Conservation (phyloP, 2,113 vertebrate genomes). For the Camelus bactrianus region DNA sequence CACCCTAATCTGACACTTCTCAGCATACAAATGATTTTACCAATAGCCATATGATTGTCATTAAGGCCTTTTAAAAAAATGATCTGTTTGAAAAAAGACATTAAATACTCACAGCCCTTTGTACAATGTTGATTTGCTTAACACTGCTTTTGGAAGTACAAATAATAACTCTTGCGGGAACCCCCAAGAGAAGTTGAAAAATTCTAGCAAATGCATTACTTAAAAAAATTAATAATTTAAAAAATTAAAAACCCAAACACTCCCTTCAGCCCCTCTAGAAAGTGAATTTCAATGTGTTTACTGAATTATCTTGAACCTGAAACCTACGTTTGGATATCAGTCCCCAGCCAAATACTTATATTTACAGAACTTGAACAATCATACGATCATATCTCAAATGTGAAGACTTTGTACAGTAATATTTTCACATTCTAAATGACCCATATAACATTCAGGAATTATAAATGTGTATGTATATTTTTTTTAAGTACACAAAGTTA, state of each 20-base stretch:
- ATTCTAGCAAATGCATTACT: slow-evolving; percentile 41
- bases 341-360: slow-evolving; percentile 41
- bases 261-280: slow-evolving; percentile 47
- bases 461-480: not conserved
- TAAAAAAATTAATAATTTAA: not conserved
- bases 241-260: slow-evolving; percentile 29
- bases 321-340: not conserved
- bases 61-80: slow-evolving; percentile 72
- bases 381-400: not conserved
- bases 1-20: slow-evolving; percentile 51
- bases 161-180: slow-evolving; percentile 78
- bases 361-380: slow-evolving; percentile 50
- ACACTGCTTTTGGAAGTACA: slow-evolving; percentile 72
- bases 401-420: not conserved
- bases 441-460: not conserved
- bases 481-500: slow-evolving; percentile 24
- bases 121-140: slow-evolving; percentile 75
- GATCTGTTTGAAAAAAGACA: slow-evolving; percentile 72
- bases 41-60: slow-evolving; percentile 77
- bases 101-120: slow-evolving; percentile 71
- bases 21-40: slow-evolving; percentile 58
- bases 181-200: slow-evolving; percentile 73
- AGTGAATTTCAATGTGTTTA: slow-evolving; percentile 50
- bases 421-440: slow-evolving; percentile 42
- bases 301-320: slow-evolving; percentile 59